These are phyloP conservation scores for Prenolepis imparis DNA, from an alignment of 2,888 invertebrate genomes.

Conservation along the genomic window DNA sequence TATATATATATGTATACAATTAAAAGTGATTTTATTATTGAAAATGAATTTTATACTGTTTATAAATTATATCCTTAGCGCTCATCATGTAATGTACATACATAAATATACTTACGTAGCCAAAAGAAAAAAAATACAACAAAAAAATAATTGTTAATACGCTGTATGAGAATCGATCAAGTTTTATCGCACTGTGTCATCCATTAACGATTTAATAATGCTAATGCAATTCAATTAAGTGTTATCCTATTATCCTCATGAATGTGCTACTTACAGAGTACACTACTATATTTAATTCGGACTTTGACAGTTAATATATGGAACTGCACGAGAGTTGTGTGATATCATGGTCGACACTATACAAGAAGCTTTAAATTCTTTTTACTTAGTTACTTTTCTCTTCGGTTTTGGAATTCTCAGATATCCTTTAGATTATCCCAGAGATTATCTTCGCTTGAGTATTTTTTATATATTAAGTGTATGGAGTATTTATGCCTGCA, in stretches of 20 bases:
- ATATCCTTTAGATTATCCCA: not conserved
- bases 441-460: not conserved
- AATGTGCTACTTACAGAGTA: not conserved
- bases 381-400: not conserved
- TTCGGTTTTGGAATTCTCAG: conserved; percentile 8
- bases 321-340: not conserved
- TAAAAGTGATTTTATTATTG: not conserved
- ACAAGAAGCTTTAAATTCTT: not conserved
- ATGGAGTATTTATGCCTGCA: not conserved
- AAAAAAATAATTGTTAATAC: not conserved
- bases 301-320: not conserved
- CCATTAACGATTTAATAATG: not conserved
- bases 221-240: conserved; percentile 17
- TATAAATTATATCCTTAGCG: not conserved
- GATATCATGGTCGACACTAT: not conserved
- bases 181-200: not conserved
- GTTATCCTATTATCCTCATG: not conserved
- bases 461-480: not conserved
- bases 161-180: not conserved
- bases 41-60: not conserved
- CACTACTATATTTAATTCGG: not conserved
- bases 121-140: not conserved
- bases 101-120: too few relatives aligned
- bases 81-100: too few relatives aligned
- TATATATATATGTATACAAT: not conserved